Conservation (phyloP, 2,113 vertebrate species). For the Scopus umbretta region DNA sequence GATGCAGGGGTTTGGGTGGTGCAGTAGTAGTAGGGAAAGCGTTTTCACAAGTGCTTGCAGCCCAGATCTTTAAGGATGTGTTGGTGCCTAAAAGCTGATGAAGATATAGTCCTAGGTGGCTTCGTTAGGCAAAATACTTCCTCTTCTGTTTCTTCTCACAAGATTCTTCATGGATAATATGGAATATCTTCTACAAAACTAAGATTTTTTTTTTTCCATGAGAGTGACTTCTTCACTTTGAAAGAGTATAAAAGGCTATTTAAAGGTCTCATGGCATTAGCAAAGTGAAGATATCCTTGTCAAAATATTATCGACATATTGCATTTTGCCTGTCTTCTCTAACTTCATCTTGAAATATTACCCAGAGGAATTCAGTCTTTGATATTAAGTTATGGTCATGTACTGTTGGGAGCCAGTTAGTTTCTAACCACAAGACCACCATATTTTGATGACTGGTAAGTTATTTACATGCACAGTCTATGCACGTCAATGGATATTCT, state of each 20-base stretch:
- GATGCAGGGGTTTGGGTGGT: neutral
- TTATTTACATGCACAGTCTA: neutral
- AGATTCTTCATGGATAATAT: neutral
- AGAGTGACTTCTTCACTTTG: neutral
- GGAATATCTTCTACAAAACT: neutral
- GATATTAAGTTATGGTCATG: neutral
- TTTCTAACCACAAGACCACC: neutral
- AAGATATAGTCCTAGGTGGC: neutral
- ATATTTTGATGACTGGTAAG: neutral
- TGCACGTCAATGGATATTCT: neutral
- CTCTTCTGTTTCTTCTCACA: neutral
- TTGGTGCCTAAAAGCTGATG: neutral
- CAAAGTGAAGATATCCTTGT: neutral
- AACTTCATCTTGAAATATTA: neutral
- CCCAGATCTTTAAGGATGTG: neutral
- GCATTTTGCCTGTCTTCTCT: neutral
- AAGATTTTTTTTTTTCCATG: neutral
- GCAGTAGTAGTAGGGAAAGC: neutral
- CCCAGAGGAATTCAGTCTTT: neutral
- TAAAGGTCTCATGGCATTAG: neutral
- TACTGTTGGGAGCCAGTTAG: neutral
- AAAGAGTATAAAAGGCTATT: neutral
- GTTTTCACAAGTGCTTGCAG: neutral
- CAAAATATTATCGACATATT: neutral
- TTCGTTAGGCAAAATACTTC: neutral